Evolutionary conservation across 2,888 invertebrate genomes (phyloP).

Genomic region (Creontiades dilutus): DNA sequence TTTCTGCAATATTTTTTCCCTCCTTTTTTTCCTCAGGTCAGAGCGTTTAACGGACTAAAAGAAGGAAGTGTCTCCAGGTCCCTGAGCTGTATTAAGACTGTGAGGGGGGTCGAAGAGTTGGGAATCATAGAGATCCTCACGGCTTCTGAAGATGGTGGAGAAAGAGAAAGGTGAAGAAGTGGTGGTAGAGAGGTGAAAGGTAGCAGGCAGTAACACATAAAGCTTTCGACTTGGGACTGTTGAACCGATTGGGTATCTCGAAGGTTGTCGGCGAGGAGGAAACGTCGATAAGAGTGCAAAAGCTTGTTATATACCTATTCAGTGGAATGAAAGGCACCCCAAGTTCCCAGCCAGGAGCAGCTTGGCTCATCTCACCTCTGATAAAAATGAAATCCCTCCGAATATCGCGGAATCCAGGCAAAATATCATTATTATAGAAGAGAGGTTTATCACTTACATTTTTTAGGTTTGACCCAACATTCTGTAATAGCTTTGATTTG

Average conservation of each 20-base stretch:
- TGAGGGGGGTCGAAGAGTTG: background rate
- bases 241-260: slow-evolving; percentile 63
- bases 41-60: slow-evolving; percentile 39
- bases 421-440: background rate
- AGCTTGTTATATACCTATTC: slow-evolving; percentile 69
- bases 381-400: background rate
- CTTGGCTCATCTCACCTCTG: background rate
- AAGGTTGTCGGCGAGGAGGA: slow-evolving; percentile 56
- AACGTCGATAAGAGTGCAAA: slow-evolving; percentile 68
- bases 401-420: background rate
- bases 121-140: slow-evolving; percentile 23
- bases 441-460: too few relatives aligned
- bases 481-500: background rate
- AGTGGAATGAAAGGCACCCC: slow-evolving; percentile 55
- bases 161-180: background rate
- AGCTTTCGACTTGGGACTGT: slow-evolving; percentile 51
- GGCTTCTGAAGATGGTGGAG: background rate
- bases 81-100: slow-evolving; percentile 9
- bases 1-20: slow-evolving; percentile 28
- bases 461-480: background rate
- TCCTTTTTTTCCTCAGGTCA: slow-evolving; percentile 20
- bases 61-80: slow-evolving; percentile 32
- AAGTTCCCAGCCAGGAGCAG: background rate
- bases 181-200: background rate
- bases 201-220: background rate